Evolutionary conservation across 1,140 invertebrate species (phyloP), one percentile per base, ranked within the genome.

Genomic region (Oryzaephilus surinamensis): DNA sequence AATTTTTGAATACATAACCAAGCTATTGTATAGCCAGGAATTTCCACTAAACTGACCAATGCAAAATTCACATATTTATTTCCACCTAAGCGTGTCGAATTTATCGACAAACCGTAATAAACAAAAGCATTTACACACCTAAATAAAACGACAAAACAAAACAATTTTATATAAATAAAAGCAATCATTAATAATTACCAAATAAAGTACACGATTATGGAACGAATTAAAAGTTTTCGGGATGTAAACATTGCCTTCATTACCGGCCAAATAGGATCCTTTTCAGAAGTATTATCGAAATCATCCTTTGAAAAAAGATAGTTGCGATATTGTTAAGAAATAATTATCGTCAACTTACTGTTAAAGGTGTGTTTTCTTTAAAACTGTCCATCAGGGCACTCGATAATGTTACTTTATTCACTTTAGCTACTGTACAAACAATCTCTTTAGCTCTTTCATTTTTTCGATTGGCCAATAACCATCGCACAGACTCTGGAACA

Each of bases 101-200:
- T 82, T 12, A 84, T 61, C 0, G 79, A 77, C 7, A 85, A 55
- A 2, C 80, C 82, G 51, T 83, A 84, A 48, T 75, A 85, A 2
- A 83, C 72, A 37, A 81, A 74, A 4, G 74, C 70, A 58, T 78
- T 79, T 2, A 77, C 72, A 11, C 72, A 70, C 79, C 79, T 81
- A 37, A 46, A n/a, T n/a, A n/a, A n/a, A n/a, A n/a, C 65, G 38
- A 62, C 14, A 12, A 10, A 35, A 16, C 8, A 35, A 15, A 19
- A 12, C 12, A 12, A 24, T 24, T 10, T 12, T 11, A 6, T n/a
- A 3, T 24, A 11, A 24, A 24, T 24, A 24, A 20, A 20, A 20
- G 8, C 4, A 20, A n/a, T n/a, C n/a, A n/a, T 20, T 5, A 35
- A 54, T 52, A 49, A 60, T 57, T 48, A 69, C 68, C 66, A 77